Evolutionary conservation across 2,113 vertebrate genomes (phyloP).

Genomic region (Rhinolophus ferrumequinum): DNA sequence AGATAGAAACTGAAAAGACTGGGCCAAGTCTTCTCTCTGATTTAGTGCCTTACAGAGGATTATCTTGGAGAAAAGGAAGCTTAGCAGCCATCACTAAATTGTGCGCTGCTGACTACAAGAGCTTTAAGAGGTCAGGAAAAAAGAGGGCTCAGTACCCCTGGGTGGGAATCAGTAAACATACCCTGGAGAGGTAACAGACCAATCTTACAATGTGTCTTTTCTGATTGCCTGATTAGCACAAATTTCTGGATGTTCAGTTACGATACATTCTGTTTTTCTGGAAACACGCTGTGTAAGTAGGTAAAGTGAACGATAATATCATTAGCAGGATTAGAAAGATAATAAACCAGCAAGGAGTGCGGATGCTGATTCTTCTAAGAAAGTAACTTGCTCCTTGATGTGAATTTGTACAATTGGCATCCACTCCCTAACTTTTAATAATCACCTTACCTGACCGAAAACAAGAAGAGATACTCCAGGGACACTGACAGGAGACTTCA

Average conservation of each 20-base stretch:
- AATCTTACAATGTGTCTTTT: constrained; percentile 59
- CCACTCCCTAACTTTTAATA: not conserved
- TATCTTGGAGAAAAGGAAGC: not conserved
- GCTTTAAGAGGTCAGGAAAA: not conserved
- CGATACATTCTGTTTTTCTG: constrained; percentile 34
- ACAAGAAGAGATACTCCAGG: not conserved
- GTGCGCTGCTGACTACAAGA: not conserved
- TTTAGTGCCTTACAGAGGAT: not conserved
- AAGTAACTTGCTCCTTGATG: not conserved
- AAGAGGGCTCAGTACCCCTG: not conserved
- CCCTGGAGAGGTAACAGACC: not conserved
- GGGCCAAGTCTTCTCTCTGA: not conserved
- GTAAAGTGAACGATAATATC: constrained; percentile 48
- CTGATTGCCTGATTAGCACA: constrained; percentile 18
- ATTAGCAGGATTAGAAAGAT: constrained; percentile 27
- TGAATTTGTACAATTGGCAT: not conserved
- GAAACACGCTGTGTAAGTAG: not conserved
- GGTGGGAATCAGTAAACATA: not conserved
- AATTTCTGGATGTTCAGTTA: constrained; percentile 40
- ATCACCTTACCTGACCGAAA: not conserved
- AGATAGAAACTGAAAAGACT: not conserved
- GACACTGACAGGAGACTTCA: not conserved
- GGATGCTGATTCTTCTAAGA: not conserved
- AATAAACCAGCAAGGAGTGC: not conserved
- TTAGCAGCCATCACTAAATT: not conserved